These are phyloP conservation scores for Cebus imitator DNA, from an alignment of 2,113 vertebrate genomes.

Conservation along the genomic window DNA sequence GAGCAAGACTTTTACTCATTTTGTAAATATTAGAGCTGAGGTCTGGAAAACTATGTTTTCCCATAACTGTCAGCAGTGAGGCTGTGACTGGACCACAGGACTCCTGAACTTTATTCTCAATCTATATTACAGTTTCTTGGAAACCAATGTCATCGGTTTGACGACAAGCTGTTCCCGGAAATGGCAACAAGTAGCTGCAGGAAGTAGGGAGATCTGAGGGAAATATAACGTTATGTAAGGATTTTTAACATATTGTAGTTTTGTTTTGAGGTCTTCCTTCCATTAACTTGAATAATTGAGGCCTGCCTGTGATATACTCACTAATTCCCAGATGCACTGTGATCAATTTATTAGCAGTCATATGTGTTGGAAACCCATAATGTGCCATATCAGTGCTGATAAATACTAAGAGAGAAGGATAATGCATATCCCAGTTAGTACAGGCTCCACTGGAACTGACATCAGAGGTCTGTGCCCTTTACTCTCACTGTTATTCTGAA, in stretches of 20 bases:
- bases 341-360: conserved; percentile 25
- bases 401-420: conserved; percentile 26
- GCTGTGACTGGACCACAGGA: neutral
- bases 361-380: neutral
- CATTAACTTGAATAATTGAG: neutral
- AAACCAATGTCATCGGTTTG: neutral
- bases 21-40: neutral
- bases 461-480: neutral
- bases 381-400: neutral
- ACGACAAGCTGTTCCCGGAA: neutral
- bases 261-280: neutral
- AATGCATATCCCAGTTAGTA: neutral
- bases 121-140: neutral
- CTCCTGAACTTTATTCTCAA: neutral
- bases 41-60: neutral
- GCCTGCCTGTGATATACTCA: neutral
- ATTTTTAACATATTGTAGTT: neutral
- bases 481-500: conserved; percentile 17
- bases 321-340: neutral
- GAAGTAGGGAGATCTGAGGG: neutral
- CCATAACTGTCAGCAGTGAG: neutral
- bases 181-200: neutral
- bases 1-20: neutral
- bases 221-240: neutral
- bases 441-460: neutral